phyloP scores from a whole-genome alignment of 1,140 invertebrate genomes.

The Trachymyrmex septentrionalis region DNA sequence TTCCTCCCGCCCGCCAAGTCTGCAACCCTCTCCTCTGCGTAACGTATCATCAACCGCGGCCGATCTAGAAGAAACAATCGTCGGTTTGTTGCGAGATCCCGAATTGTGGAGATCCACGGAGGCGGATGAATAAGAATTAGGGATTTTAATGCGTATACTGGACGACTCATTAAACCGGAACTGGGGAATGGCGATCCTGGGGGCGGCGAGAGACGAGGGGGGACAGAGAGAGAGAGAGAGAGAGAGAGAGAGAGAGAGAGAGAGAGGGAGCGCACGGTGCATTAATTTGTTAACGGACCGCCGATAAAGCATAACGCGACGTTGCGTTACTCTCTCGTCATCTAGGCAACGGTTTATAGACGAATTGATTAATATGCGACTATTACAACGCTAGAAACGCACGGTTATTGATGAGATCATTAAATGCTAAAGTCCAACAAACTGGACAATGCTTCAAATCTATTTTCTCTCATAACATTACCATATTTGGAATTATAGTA shows the following conservation, averaged over 20 bases:
- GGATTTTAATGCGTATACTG: conserved; percentile 59
- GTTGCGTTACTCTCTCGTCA: conserved; percentile 42
- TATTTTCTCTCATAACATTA: background rate
- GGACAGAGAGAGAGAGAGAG: conserved; percentile 49
- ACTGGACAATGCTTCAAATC: background rate
- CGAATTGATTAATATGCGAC: conserved; percentile 51
- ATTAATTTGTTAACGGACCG: conserved; percentile 58
- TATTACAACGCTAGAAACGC: conserved; percentile 33
- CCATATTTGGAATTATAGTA: background rate
- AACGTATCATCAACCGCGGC: conserved; percentile 82
- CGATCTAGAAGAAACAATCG: conserved; percentile 84
- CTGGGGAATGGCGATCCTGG: conserved; percentile 34
- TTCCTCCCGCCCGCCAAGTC: conserved; percentile 11
- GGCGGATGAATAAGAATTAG: conserved; percentile 63
- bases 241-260: conserved; percentile 51
- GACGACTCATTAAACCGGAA: conserved; percentile 59
- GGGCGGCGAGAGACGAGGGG: background rate
- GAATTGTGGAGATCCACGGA: conserved; percentile 59
- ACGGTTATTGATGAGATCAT: conserved; percentile 3
- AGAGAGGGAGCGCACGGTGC: conserved; percentile 47
- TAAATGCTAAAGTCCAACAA: background rate
- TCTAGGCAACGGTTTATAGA: conserved; percentile 34
- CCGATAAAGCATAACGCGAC: conserved; percentile 57
- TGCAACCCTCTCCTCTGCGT: conserved; percentile 73
- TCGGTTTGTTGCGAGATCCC: conserved; percentile 66